A percentile compares a stretch with the other conserved stretches of the same genome.
These are phyloP conservation scores for Desmophyllum pertusum DNA, from an alignment of 92 coral and sea anemone species.

Conservation along the genomic window DNA sequence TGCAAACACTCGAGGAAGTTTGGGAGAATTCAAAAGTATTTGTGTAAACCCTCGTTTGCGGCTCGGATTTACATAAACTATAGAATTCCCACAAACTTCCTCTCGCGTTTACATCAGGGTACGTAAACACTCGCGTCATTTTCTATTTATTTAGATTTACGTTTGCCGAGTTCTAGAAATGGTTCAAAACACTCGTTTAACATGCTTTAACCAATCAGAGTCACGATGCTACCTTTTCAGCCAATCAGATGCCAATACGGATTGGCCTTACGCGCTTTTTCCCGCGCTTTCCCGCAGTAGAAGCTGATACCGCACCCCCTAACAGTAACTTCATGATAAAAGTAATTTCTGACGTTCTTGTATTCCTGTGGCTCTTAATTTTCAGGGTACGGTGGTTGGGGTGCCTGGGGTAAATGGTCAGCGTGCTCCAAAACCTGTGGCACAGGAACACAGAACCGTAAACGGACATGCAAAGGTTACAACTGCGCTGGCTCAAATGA, in stretches of 20 bases:
- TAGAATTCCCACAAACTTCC: no score
- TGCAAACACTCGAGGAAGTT: no score
- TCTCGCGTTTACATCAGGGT: no score
- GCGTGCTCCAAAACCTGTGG: slow-evolving; percentile 64
- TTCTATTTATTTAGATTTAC: background rate
- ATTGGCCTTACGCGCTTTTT: background rate
- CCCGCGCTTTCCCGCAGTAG: no score
- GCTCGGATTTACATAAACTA: no score
- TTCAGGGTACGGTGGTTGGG: slow-evolving; percentile 37
- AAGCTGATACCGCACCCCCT: no score
- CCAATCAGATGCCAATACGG: background rate
- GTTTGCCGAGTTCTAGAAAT: background rate
- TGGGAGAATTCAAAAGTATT: no score
- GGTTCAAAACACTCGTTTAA: no score
- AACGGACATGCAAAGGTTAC: slow-evolving; percentile 38
- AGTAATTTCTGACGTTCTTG: background rate
- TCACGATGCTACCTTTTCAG: background rate
- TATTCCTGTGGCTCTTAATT: background rate
- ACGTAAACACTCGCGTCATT: no score
- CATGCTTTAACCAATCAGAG: no score
- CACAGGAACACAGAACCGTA: slow-evolving; percentile 48
- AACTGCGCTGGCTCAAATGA: slow-evolving; percentile 28
- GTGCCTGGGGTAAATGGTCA: slow-evolving; percentile 63
- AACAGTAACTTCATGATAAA: background rate
- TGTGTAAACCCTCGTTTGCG: no score